Evolutionary conservation across 2,888 invertebrate genomes (phyloP), one percentile per base, ranked within the genome.

Genomic region (Xanthorhoe designata): DNA sequence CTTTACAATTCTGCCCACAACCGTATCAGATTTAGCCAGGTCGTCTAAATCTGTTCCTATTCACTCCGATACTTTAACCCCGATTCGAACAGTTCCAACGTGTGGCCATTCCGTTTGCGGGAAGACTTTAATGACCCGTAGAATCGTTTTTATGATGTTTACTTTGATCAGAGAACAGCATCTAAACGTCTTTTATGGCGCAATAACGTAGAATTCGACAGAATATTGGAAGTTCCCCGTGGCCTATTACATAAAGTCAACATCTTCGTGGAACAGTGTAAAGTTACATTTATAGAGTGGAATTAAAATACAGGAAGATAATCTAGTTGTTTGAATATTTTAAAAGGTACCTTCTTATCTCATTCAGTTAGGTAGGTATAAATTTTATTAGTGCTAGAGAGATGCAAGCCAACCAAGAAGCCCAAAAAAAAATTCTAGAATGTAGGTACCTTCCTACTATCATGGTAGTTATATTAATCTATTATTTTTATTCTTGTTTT

Each of bases 101-200:
- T 78, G 78, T 78, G 75, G 82, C 80, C 81, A 88, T 87, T 85
- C 80, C 83, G 85, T 81, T 84, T 85, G 85, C 82, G 83, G 84
- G 79, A 83, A 84, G 79, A 85, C 85, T 82, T 86, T 89, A 89
- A 89, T 89, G 88, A 85, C 84, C 83, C 86, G 81, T 83, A 79
- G 84, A 90, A 89, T 88, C 86, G 86, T 87, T 88, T 90, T 90
- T 90, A 90, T 88, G 87, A 86, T 87, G 87, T 91, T 90, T 89
- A 84, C 87, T 86, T 86, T 86, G 85, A 89, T 88, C 87, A 86
- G 82, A 84, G 79, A 83, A 84, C 80, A 86, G 82, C 85, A 88
- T 86, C 84, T 85, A 75, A 85, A 86, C 80, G 81, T 79, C 81
- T 84, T 89, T 89, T 88, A 90, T 87, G 77, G 81, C 75, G 85